Base-by-base conservation (phyloP, 2,888 invertebrate genomes). In the Papilio protenor region DNA sequence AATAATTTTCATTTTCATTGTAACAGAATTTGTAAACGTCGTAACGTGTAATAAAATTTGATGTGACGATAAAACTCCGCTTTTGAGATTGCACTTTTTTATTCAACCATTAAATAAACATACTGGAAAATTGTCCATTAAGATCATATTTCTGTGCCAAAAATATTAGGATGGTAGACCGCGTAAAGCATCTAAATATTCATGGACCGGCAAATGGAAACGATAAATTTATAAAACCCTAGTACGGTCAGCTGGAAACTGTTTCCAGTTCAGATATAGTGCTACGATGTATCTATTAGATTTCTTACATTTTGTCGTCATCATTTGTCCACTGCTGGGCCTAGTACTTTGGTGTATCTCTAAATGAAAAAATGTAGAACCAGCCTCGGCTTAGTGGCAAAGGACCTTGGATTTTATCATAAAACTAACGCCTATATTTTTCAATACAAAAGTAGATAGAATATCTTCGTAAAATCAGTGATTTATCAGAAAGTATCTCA, bases 21-120 rank as follows among this genome's bases (percentile, higher is more conserved):
- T 66, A 66, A 66, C 40, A 11, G 18, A 52, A 16, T 71, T 52
- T 52, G 10, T 23, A 49, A 52, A 71, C 49, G 23, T 71, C 52
- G 10, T 23, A 52, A 71, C 71, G 71, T 27, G 52, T 27, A 52
- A 71, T 71, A 55, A 71, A 71, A 52, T 52, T 40, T 74, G 90
- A 90, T 89, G 90, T 90, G 89, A 89, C 33, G 61, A 74, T 74
- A 74, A 74, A 64, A 61, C 12, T 23, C 3, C 18, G 57, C 52
- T 70, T 57, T 45, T 57, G 45, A 40, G 57, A 76, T 70, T 76
- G 55, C 69, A 76, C n/a, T 52, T 71, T 70, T 70, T 69, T 47
- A 70, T 55, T 70, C 23, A 40, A 57, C 55, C 27, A 52, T 71
- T 10, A 57, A 52, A 75, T 70, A 55, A 69, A 70, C 57, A 71